Evolutionary conservation across 2,888 invertebrate genomes (phyloP), one percentile per base, ranked within the genome.

Genomic region (Syrista parreyssii): DNA sequence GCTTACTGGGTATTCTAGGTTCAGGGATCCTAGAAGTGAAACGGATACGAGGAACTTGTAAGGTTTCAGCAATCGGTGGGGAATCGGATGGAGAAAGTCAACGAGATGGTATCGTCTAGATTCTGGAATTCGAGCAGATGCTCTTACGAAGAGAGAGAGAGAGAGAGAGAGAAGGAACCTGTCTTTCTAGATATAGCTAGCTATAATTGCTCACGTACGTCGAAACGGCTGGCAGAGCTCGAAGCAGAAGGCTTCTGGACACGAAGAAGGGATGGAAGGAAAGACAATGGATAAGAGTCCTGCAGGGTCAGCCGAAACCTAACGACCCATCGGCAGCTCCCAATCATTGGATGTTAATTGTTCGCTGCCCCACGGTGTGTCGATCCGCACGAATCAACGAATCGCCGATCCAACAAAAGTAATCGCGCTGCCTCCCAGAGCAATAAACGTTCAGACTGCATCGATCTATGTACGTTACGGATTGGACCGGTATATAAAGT

Each of bases 311-410:
- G 89, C 88, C 86, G 82, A 88, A 88, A 86, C 84, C 85, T 87
- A 88, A 89, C 88, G 88, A 88, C 84, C 85, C 82, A 85, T 85
- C 84, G 85, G 81, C 78, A 80, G 82, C 79, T 82, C 81, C 85
- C 86, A 86, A 87, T 88, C 86, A 87, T 86, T 87, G 85, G 87
- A 87, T 87, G 88, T 88, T 88, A 88, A 88, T 88, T 88, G 88
- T 82, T 83, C 84, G 76, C 76, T 76, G 81, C 78, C 35, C 73
- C 69, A 40, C 69, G 75, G 74, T 76, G 76, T 78, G 76, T 79
- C 78, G 73, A 75, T 76, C 78, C 72, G 68, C 68, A 77, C 68
- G 78, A 80, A 81, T 84, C 81, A 83, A 82, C 81, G 78, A 84
- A 83, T 82, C 77, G 80, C 78, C 80, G 79, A 82, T 79, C 73